These are phyloP conservation scores for Progne subis DNA, from an alignment of 2,113 vertebrate genomes.

Conservation along the genomic window DNA sequence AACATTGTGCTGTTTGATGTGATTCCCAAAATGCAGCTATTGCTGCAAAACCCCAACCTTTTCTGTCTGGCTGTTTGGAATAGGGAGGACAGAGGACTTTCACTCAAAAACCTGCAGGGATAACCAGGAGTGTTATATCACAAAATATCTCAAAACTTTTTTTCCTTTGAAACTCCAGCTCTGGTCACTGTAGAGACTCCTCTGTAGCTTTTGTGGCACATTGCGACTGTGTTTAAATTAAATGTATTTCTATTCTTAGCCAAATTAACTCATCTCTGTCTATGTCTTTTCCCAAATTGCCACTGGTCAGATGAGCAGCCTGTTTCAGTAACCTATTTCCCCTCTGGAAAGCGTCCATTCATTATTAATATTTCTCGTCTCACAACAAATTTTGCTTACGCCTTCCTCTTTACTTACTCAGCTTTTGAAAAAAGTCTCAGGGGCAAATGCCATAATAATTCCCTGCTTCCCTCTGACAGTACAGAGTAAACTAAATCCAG, in stretches of 20 bases:
- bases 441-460: neutral
- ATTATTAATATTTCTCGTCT: neutral
- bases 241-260: neutral
- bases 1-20: neutral
- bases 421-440: neutral
- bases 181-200: neutral
- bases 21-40: fast-evolving
- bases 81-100: neutral
- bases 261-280: neutral
- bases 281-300: neutral
- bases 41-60: neutral
- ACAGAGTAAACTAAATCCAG: neutral
- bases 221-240: neutral
- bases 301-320: neutral
- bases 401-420: neutral
- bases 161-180: neutral
- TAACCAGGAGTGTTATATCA: neutral
- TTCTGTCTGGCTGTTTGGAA: fast-evolving
- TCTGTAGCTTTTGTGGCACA: neutral
- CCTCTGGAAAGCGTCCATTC: neutral
- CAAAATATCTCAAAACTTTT: neutral
- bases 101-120: neutral
- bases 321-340: neutral
- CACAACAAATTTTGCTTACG: neutral
- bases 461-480: neutral